Conservation (phyloP, 35 echinoderm and acorn worm genomes). For the Lytechinus pictus region DNA sequence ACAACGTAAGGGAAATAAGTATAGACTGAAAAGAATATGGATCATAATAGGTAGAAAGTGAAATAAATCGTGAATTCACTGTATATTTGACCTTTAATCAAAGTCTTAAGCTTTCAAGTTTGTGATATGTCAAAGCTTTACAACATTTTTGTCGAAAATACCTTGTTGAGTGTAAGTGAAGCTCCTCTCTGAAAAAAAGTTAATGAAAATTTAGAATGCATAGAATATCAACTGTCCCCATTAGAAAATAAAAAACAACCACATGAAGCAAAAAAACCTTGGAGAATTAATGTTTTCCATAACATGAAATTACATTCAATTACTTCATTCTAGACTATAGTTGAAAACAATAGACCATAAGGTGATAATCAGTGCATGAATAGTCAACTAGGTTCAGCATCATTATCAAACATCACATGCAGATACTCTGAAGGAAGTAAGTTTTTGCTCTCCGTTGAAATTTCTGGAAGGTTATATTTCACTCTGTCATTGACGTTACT, state of each 20-base stretch:
- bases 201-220: neutral
- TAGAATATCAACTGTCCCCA: neutral
- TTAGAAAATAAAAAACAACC: too few relatives aligned
- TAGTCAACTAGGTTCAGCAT: neutral
- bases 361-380: neutral
- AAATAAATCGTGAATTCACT: neutral
- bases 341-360: too few relatives aligned
- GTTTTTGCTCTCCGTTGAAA: too few relatives aligned
- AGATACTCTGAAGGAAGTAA: too few relatives aligned
- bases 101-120: neutral
- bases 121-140: neutral
- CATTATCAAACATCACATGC: neutral
- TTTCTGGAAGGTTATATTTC: neutral
- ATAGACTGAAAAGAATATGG: neutral
- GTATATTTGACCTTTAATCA: neutral
- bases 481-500: neutral
- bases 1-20: neutral
- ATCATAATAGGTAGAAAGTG: neutral
- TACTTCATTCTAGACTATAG: too few relatives aligned
- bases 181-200: neutral
- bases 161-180: neutral
- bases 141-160: neutral
- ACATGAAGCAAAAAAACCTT: too few relatives aligned
- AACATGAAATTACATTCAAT: too few relatives aligned
- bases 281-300: too few relatives aligned